Base-by-base conservation (phyloP, 2,888 invertebrate genomes). In the Hypolimnas misippus region DNA sequence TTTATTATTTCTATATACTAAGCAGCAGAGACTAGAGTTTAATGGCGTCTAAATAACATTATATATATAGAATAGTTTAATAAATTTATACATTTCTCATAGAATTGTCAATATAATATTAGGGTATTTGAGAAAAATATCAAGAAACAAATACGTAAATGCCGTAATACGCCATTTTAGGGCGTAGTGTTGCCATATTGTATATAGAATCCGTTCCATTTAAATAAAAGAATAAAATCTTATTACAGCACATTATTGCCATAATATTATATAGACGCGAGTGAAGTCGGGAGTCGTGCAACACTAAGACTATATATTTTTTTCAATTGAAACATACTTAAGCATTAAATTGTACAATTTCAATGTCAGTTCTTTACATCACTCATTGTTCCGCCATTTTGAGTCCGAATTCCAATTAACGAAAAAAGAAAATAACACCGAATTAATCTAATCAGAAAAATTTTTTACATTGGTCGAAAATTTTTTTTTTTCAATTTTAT, bases 1-100 rank as follows among this genome's bases (percentile, higher is more conserved):
- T 60, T 64, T 35, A 35, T 19, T 6, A 33, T 44, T 31, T 64
- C 56, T 75, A 79, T 83, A 82, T 75, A 78, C 86, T 88, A 88
- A 82, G 82, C 83, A 82, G 87, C 84, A 81, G 74, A 78, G 90
- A 89, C 90, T 90, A 90, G 89, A 90, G 77, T 85, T 78, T 80
- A 79, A 89, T 87, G 88, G 88, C 88, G 81, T 82, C 87, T 87
- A 87, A 80, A 74, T 79, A 82, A 81, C 76, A 40, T 21, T 62
- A 63, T 59, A 55, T 63, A 52, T 59, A 59, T 54, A 59, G 69
- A 67, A 71, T 78, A 76, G 77, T 75, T 76, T 1, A 25, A 70
- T 77, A 79, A 76, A 82, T 80, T 69, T 68, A 69, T 71, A 75
- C 67, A 73, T 68, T 58, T 71, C n/a, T 54, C 67, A 69, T 64